Evolutionary conservation across 1,140 invertebrate genomes (phyloP), one percentile per base, ranked within the genome.

Genomic region (Anastrepha ludens): DNA sequence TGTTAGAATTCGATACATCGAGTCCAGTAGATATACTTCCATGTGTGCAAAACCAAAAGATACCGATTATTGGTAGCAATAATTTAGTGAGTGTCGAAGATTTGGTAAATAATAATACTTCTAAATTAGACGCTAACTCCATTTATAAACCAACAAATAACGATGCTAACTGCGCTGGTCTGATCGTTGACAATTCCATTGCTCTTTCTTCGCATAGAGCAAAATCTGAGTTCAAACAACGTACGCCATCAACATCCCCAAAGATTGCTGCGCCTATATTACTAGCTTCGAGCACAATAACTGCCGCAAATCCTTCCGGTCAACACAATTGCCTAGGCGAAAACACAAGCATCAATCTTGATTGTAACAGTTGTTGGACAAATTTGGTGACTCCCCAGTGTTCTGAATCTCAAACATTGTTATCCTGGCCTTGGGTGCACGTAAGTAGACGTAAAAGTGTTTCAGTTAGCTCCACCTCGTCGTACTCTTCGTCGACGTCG

Each of bases 61-160:
- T 81, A 55, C 3, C 74, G 13, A 81, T 55, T 44, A 15, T 44
- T 47, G 39, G 44, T 20, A 55, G 20, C n/a, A 55, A 47, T 67
- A 55, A 47, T 67, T 67, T 67, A 67, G 29, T 29, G 44, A 81
- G 55, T 1, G 50, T 81, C 39, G 74, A 81, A 55, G 74, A 81
- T 81, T 81, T 55, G 13, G 74, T 81, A 55, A 81, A 81, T 81
- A 81, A 81, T 81, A 81, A 81, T 81, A 81, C n/a, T 55, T 8
- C 50, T 11, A 55, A 17, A 81, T 50, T 81, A 55, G 41, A 81
- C 15, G 47, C 20, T 6, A 81, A 81, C 47, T 20, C 20, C 74
- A 81, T 20, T 55, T 81, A 17, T 58, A 55, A 13, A 74, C 39
- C 41, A 74, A 9, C 39, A 17, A 47, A 41, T 55, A 17, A 55